Evolutionary conservation across 2,797 vertebrate species (phyloP).

Genomic region (Pseudochaenichthys georgianus): DNA sequence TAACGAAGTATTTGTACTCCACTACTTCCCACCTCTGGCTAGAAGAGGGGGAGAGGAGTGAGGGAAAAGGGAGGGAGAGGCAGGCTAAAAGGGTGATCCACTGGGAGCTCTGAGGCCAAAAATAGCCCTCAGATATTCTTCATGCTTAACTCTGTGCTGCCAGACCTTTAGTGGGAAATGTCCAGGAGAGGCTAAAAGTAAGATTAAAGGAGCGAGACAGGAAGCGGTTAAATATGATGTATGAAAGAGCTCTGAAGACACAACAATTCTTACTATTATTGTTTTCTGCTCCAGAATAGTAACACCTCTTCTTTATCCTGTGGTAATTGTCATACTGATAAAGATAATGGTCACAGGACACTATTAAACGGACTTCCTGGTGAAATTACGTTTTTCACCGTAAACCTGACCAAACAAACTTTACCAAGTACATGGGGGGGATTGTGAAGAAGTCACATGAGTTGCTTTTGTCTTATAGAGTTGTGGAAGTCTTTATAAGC

Average conservation of each 20-base stretch:
- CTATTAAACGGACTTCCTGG: neutral
- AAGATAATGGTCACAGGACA: neutral
- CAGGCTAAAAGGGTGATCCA: constrained; percentile 46
- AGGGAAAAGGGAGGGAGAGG: constrained; percentile 28
- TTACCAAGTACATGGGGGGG: neutral
- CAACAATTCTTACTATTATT: too few species aligned
- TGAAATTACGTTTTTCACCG: neutral
- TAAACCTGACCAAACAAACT: neutral
- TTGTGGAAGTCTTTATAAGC: neutral
- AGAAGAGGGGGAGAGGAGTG: neutral
- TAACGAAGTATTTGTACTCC: too few species aligned
- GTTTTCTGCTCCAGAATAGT: too few species aligned
- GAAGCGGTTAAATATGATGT: neutral
- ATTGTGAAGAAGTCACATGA: neutral
- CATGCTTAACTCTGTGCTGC: constrained; percentile 25
- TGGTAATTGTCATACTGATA: too few species aligned
- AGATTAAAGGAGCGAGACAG: neutral
- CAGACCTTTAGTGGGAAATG: neutral
- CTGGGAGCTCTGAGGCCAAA: constrained; percentile 52
- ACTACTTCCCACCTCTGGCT: too few species aligned
- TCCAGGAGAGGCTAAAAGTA: neutral
- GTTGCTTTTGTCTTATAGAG: neutral
- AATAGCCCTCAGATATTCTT: constrained; percentile 54
- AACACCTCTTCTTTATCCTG: too few species aligned
- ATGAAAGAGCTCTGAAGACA: neutral